These are phyloP conservation scores for Apogon talboti DNA, from an alignment of 2,797 vertebrate species.

Conservation along the genomic window DNA sequence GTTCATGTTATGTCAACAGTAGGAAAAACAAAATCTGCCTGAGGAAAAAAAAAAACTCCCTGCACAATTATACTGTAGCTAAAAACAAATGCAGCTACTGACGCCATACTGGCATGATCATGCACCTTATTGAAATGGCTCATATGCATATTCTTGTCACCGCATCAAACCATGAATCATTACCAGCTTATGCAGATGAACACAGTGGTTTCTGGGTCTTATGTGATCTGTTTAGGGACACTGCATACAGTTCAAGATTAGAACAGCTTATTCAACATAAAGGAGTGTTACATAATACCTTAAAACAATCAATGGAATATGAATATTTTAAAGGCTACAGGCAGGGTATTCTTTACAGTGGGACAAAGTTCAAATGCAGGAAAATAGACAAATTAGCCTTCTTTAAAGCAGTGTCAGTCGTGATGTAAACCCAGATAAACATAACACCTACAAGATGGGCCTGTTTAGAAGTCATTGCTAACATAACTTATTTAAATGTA, in stretches of 20 bases:
- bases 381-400: conserved; percentile 44
- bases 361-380: conserved; percentile 53
- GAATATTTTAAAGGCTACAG: conserved; percentile 49
- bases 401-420: conserved; percentile 42
- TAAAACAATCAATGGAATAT: conserved; percentile 55
- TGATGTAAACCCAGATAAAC: conserved; percentile 48
- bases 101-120: conserved; percentile 34
- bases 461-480: conserved; percentile 48
- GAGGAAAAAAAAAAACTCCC: conserved; percentile 25
- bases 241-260: conserved; percentile 12
- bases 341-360: conserved; percentile 33
- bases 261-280: conserved; percentile 44
- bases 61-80: conserved; percentile 38
- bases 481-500: conserved; percentile 56
- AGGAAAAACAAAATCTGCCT: conserved; percentile 16
- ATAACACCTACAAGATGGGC: conserved; percentile 55
- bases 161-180: conserved; percentile 56
- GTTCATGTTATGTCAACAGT: conserved; percentile 38
- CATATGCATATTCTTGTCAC: conserved; percentile 30
- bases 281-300: conserved; percentile 45
- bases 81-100: conserved; percentile 52
- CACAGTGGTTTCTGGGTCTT: conserved; percentile 38
- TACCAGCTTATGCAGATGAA: conserved; percentile 67
- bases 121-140: conserved; percentile 46
- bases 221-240: conserved; percentile 55